Conservation (phyloP, 37 sponge, comb jelly and placozoan genomes). For the Hormiphora californensis region DNA sequence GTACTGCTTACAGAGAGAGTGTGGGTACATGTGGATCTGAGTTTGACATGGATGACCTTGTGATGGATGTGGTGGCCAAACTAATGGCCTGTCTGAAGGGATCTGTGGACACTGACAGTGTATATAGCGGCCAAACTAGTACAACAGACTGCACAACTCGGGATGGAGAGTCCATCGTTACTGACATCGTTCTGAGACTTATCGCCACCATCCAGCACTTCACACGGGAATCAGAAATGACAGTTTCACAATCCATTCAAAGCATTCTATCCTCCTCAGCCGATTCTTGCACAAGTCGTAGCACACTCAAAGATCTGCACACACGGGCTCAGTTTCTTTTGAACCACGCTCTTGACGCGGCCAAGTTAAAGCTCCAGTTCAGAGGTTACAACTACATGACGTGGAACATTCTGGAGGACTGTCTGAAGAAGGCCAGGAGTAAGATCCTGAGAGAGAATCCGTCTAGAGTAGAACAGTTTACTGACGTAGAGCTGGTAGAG, state of each 20-base stretch:
- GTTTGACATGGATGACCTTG: not conserved
- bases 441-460: slow-evolving; percentile 7
- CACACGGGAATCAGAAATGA: not conserved
- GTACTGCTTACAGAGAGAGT: not conserved
- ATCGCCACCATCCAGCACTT: slow-evolving; percentile 2
- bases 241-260: not conserved
- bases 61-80: slow-evolving; percentile 24
- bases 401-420: slow-evolving; percentile 47
- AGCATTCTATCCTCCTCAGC: not conserved
- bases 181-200: slow-evolving; percentile 11
- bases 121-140: slow-evolving; percentile 2
- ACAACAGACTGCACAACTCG: not conserved
- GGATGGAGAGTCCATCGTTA: slow-evolving; percentile 30
- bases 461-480: not conserved
- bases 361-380: slow-evolving; percentile 9
- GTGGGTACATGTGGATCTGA: not conserved
- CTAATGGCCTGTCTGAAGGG: slow-evolving; percentile 34
- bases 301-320: slow-evolving; percentile 26
- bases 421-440: slow-evolving; percentile 4
- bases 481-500: slow-evolving; percentile 33
- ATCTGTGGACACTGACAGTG: not conserved
- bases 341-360: slow-evolving; percentile 33
- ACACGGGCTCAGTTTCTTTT: slow-evolving; percentile 16
- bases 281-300: not conserved
- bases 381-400: slow-evolving; percentile 32